These are phyloP conservation scores for Atta colombica DNA, from an alignment of 1,140 invertebrate genomes.

Conservation along the genomic window DNA sequence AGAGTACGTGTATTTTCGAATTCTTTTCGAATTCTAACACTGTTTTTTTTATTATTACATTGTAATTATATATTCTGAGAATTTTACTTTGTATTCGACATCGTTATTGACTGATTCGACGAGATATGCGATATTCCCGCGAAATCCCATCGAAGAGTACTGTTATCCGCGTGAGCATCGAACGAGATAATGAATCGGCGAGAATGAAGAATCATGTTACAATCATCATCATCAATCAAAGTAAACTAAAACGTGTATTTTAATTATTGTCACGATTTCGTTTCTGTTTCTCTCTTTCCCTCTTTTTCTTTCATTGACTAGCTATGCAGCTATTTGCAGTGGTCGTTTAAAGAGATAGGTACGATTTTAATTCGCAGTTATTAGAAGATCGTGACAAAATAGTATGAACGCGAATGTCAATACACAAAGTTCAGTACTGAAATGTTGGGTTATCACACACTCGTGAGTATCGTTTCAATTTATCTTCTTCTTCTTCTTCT, in stretches of 20 bases:
- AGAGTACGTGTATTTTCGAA: neutral
- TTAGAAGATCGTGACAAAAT: conserved; percentile 16
- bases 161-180: conserved; percentile 39
- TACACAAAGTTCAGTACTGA: neutral
- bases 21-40: neutral
- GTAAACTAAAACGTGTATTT: conserved; percentile 9
- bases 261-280: neutral
- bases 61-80: neutral
- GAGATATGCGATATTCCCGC: conserved; percentile 17
- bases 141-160: conserved; percentile 31
- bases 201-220: conserved; percentile 4
- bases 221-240: neutral
- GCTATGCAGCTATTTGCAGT: neutral
- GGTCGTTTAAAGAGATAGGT: neutral
- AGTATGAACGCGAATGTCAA: neutral
- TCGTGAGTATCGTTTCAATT: neutral
- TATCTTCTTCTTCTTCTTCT: too few species aligned
- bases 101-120: conserved; percentile 9
- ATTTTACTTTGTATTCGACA: neutral
- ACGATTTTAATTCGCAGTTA: conserved; percentile 17
- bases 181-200: conserved; percentile 25
- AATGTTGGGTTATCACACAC: neutral
- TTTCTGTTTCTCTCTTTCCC: neutral
- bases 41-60: neutral
- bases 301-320: neutral